Base-by-base conservation (phyloP, 2,797 vertebrate species). In the Poeciliopsis paucimaculata region DNA sequence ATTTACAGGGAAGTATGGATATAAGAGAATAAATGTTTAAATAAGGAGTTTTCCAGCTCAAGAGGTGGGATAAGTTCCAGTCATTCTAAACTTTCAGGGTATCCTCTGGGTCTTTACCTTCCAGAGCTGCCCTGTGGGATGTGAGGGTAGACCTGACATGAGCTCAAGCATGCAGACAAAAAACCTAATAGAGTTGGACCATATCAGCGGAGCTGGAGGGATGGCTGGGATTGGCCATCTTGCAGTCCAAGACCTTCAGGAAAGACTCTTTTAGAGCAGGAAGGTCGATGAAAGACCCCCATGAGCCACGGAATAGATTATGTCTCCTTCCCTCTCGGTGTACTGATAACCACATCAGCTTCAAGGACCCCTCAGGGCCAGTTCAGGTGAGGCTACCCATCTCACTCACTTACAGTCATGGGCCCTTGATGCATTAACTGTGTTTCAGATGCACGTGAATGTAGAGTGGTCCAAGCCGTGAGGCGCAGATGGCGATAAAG, bases 261-360 rank as follows among this genome's bases (percentile, higher is more conserved):
- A 88, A 83, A 89, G 90, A 82, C 81, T 92, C 86, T 83, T 90
- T 91, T 84, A 90, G 86, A 89, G 82, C 88, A 81, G 86, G 77
- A 92, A 93, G 91, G 92, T 95, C 92, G 88, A 94, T 93, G 90
- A 93, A 92, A 93, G 92, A 94, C 91, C 94, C 92, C 94, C 93
- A 90, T 86, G 92, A 92, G 93, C 93, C 90, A 84, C 83, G 82
- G 91, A 93, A 95, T 92, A 92, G 93, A 94, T 94, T 94, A 94
- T 92, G 93, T 94, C 94, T 94, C 89, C 90, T 93, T 91, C 87
- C 88, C 90, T 93, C 90, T 93, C 89, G 90, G 93, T 68, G 77
- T 87, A 88, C 91, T 89, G 94, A 94, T 95, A 94, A 94, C 92
- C 91, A 92, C 92, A 92, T 93, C 93, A 92, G 92, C 92, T 93